Evolutionary conservation across 2,113 vertebrate species (phyloP).

Genomic region (Phocoena sinus): DNA sequence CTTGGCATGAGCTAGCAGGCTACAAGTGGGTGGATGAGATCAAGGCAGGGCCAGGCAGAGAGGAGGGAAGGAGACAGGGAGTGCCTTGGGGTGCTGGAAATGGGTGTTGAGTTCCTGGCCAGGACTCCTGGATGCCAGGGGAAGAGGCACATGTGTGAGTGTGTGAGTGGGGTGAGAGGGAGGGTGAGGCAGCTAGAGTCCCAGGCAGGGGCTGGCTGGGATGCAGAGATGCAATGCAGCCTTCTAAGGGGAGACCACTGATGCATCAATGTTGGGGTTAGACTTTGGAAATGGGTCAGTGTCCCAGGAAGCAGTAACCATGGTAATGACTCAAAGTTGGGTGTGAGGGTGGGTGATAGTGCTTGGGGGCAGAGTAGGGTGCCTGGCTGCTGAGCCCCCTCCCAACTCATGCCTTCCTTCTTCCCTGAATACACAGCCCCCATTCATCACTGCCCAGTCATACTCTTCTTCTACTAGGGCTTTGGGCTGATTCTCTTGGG

Average conservation of each 20-base stretch:
- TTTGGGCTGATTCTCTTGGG: not conserved
- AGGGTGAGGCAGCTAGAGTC: not conserved
- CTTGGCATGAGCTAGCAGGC: not conserved
- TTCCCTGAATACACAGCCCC: not conserved
- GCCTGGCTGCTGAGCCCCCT: not conserved
- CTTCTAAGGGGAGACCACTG: not conserved
- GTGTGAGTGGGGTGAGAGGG: not conserved
- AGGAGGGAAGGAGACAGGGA: not conserved
- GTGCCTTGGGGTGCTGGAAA: not conserved
- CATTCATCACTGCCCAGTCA: not conserved
- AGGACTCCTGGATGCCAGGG: not conserved
- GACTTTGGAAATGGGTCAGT: not conserved
- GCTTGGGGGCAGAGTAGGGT: not conserved
- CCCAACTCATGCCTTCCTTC: not conserved
- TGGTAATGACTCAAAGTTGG: not conserved
- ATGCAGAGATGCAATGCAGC: not conserved
- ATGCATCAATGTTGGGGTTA: not conserved
- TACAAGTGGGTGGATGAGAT: conserved; percentile 42
- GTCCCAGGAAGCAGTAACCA: not conserved
- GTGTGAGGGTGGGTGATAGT: not conserved
- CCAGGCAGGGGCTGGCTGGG: not conserved
- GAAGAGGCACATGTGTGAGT: not conserved
- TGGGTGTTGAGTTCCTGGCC: not conserved
- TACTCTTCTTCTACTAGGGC: not conserved
- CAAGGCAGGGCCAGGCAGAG: not conserved